Evolutionary conservation across 1,140 invertebrate genomes (phyloP).

Genomic region (Panagrolaimus sp.): DNA sequence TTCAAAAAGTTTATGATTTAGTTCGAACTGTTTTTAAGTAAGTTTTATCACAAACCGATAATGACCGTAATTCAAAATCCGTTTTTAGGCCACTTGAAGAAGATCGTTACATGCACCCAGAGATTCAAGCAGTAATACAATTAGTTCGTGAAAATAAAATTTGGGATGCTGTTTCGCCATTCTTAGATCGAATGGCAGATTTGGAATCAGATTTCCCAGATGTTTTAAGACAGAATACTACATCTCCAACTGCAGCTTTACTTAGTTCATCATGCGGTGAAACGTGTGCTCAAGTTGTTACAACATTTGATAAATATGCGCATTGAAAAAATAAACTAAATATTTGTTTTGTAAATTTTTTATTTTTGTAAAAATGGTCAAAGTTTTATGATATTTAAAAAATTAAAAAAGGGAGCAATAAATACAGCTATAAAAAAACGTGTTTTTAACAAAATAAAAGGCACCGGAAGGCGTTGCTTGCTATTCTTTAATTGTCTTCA

Average conservation of each 20-base stretch:
- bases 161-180: slow-evolving; percentile 47
- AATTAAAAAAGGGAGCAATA: background rate
- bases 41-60: slow-evolving; percentile 18
- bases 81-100: slow-evolving; percentile 47
- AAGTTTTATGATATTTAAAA: too few species aligned
- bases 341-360: background rate
- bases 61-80: background rate
- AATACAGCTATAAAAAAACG: background rate
- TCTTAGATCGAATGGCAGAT: slow-evolving; percentile 41
- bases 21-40: slow-evolving; percentile 62
- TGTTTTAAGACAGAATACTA: slow-evolving; percentile 42
- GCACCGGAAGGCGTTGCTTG: background rate
- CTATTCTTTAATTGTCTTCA: background rate
- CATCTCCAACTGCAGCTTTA: slow-evolving; percentile 37
- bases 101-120: slow-evolving; percentile 56
- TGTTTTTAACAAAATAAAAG: background rate
- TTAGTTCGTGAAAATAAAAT: slow-evolving; percentile 51
- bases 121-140: slow-evolving; percentile 50
- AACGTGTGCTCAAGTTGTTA: background rate
- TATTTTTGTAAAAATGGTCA: too few species aligned
- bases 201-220: slow-evolving; percentile 45
- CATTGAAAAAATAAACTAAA: background rate
- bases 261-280: background rate
- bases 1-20: slow-evolving; percentile 68
- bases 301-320: background rate